Conservation (phyloP, 2,888 invertebrate genomes). For the Miltochrista miniata region DNA sequence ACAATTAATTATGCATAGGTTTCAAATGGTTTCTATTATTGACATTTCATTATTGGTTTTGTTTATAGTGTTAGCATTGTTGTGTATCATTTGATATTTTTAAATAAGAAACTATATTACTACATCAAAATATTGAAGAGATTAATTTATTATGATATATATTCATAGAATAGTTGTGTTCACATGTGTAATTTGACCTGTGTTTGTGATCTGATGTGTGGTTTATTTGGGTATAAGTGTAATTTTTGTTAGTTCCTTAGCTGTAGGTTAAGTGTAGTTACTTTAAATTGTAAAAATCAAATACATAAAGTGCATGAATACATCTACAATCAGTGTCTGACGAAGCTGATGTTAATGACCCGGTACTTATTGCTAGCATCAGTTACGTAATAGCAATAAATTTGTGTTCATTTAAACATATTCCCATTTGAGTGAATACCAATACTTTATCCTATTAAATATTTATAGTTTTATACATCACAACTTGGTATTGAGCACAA, state of each 20-base stretch:
- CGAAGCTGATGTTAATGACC: conserved; percentile 39
- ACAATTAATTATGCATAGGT: conserved; percentile 48
- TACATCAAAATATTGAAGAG: conserved; percentile 68
- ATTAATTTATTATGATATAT: conserved; percentile 78
- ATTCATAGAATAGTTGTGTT: conserved; percentile 71
- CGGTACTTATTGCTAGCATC: conserved; percentile 74
- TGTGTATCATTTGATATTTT: conserved; percentile 79
- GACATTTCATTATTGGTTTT: conserved; percentile 74
- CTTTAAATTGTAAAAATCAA: conserved; percentile 51
- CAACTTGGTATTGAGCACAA: conserved; percentile 52
- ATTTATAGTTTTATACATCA: conserved; percentile 35
- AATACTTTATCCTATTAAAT: conserved; percentile 41
- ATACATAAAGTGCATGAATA: conserved; percentile 43
- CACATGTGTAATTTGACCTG: conserved; percentile 76
- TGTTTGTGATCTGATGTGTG: conserved; percentile 81
- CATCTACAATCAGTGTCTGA: conserved; percentile 39
- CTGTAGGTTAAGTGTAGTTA: conserved; percentile 68
- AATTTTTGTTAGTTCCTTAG: conserved; percentile 81
- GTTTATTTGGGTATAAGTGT: conserved; percentile 73
- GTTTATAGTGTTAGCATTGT: conserved; percentile 65
- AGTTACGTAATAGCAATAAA: conserved; percentile 69
- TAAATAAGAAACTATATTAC: conserved; percentile 62
- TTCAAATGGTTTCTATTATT: conserved; percentile 57
- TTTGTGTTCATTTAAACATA: conserved; percentile 51
- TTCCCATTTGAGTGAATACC: conserved; percentile 43